Conservation (phyloP, 2,797 vertebrate genomes). For the Semaprochilodus insignis region DNA sequence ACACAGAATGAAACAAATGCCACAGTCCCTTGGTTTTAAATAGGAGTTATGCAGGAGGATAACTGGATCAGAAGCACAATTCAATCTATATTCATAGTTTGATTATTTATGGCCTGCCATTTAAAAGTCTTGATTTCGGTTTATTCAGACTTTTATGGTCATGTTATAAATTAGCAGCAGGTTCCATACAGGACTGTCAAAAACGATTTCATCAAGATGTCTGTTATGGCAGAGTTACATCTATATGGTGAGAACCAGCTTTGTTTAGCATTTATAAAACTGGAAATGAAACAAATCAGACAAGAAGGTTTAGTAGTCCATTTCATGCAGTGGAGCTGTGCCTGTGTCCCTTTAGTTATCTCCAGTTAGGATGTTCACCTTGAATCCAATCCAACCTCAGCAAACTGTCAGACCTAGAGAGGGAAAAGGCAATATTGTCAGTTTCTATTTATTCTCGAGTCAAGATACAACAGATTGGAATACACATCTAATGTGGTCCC, state of each 20-base stretch:
- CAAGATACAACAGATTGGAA: not conserved
- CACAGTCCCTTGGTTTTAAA: not conserved
- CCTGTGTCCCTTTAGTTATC: slow-evolving; percentile 3
- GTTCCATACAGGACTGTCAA: not conserved
- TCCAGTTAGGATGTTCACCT: not conserved
- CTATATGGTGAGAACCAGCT: not conserved
- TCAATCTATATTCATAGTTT: not conserved
- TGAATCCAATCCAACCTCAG: not conserved
- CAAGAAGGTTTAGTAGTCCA: not conserved
- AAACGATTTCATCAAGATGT: not conserved
- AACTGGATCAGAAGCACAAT: not conserved
- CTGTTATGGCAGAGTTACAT: not conserved
- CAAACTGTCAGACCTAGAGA: slow-evolving; percentile 16
- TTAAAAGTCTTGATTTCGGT: not conserved
- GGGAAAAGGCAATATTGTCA: not conserved
- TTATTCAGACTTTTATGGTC: not conserved
- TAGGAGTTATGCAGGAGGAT: too few species aligned
- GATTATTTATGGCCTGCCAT: not conserved
- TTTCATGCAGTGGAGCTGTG: not conserved
- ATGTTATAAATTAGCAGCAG: not conserved
- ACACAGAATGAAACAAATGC: slow-evolving; percentile 18
- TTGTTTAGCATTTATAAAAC: slow-evolving; percentile 13
- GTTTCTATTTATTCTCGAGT: not conserved
- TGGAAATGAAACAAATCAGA: not conserved
- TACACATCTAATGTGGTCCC: too few species aligned